These are phyloP conservation scores for Xiphorhynchus erythropygius DNA, from an alignment of 2,797 vertebrate genomes.

Conservation along the genomic window DNA sequence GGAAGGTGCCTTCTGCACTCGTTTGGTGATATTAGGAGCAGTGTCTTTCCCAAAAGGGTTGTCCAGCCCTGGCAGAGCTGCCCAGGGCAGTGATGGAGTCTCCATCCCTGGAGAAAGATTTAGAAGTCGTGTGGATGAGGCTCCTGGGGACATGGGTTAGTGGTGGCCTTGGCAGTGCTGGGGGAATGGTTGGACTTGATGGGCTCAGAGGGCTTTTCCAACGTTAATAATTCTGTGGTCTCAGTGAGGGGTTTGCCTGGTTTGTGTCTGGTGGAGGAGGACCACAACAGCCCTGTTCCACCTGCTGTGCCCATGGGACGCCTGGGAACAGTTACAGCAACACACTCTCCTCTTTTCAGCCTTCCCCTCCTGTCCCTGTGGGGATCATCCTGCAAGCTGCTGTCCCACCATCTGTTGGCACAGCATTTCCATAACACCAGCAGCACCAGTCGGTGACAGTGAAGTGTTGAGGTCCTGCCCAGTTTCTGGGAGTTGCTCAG, in stretches of 20 bases:
- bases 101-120: neutral
- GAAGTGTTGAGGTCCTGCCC: neutral
- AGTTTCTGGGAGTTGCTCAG: neutral
- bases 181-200: neutral
- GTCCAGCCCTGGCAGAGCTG: neutral
- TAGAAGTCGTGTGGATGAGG: neutral
- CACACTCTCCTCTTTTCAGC: fast-evolving
- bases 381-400: neutral
- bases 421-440: fast-evolving
- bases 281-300: neutral
- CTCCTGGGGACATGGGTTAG: neutral
- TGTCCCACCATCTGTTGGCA: neutral
- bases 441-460: fast-evolving
- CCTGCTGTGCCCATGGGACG: neutral
- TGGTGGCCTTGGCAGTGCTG: neutral
- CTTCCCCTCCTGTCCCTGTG: neutral
- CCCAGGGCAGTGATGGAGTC: neutral
- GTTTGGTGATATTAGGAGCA: fast-evolving
- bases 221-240: fast-evolving
- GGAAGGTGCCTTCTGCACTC: neutral
- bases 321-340: fast-evolving
- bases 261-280: fast-evolving
- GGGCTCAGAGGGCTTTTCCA: neutral
- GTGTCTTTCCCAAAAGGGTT: neutral
- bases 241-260: neutral